Percentiles rank a stretch among this genome's conserved stretches.
Evolutionary conservation across 2,113 vertebrate species (phyloP).

Genomic region (Pseudorhombus dupliciocellatus): DNA sequence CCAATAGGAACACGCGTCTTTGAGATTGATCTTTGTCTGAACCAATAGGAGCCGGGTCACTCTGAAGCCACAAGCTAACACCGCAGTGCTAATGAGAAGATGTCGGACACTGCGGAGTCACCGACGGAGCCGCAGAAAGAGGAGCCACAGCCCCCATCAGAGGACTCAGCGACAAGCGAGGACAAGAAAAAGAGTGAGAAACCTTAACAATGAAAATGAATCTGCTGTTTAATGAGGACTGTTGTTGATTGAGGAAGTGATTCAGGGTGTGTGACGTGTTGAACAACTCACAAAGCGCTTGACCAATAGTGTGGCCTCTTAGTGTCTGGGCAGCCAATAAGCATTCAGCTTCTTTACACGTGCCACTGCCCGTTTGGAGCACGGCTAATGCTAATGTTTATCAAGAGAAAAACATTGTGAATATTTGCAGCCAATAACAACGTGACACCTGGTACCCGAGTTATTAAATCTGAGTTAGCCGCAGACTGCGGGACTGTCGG

Average conservation of each 20-base stretch:
- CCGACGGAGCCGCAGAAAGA: slow-evolving; percentile 80
- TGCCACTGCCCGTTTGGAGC: neutral
- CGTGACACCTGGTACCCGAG: too few species aligned
- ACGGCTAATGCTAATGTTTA: slow-evolving; percentile 41
- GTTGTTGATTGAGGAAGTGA: neutral
- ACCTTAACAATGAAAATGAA: neutral
- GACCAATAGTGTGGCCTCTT: slow-evolving; percentile 42
- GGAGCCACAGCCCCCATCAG: slow-evolving; percentile 67
- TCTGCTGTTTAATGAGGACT: neutral
- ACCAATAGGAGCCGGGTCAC: slow-evolving; percentile 43
- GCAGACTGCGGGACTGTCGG: neutral
- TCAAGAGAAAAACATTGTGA: neutral
- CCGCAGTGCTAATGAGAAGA: slow-evolving; percentile 50
- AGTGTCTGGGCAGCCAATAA: slow-evolving; percentile 51
- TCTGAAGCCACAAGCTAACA: neutral
- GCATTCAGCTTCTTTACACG: neutral
- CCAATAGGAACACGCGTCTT: slow-evolving; percentile 49
- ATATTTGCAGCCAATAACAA: too few species aligned
- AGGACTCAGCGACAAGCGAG: slow-evolving; percentile 65
- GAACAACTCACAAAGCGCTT: neutral
- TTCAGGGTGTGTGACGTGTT: slow-evolving; percentile 43
- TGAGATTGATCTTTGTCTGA: slow-evolving; percentile 28
- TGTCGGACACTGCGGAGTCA: slow-evolving; percentile 82
- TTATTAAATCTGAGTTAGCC: neutral
- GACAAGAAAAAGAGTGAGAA: slow-evolving; percentile 85